phyloP scores from a whole-genome alignment of 2,113 vertebrate genomes.

The Alectura lathami region DNA sequence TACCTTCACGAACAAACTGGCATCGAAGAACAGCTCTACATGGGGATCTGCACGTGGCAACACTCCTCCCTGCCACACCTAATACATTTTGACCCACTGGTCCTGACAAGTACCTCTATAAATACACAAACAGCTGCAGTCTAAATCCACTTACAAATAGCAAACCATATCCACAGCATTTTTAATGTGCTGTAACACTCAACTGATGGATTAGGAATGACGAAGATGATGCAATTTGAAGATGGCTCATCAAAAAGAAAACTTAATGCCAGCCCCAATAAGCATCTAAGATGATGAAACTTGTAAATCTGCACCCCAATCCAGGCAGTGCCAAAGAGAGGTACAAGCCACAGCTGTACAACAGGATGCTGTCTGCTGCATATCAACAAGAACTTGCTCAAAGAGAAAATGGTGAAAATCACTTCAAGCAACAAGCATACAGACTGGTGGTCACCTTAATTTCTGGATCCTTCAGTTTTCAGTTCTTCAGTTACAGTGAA shows the following conservation, averaged over 20 bases:
- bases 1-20: not conserved
- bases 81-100: not conserved
- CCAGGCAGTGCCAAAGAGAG: not conserved
- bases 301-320: not conserved
- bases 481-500: not conserved
- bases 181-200: not conserved
- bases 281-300: not conserved
- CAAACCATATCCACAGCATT: not conserved
- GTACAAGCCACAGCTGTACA: not conserved
- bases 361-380: not conserved
- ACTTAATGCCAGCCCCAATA: not conserved
- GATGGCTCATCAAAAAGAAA: not conserved
- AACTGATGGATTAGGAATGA: not conserved
- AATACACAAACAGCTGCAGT: not conserved
- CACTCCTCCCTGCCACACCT: not conserved
- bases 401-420: slow-evolving; percentile 21
- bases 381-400: not conserved
- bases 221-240: not conserved
- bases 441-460: not conserved
- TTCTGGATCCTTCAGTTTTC: slow-evolving; percentile 8
- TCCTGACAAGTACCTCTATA: not conserved
- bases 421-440: not conserved
- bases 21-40: not conserved
- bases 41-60: not conserved
- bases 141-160: not conserved